phyloP scores from a whole-genome alignment of 2,797 vertebrate genomes.

The Sebastes iracundus region DNA sequence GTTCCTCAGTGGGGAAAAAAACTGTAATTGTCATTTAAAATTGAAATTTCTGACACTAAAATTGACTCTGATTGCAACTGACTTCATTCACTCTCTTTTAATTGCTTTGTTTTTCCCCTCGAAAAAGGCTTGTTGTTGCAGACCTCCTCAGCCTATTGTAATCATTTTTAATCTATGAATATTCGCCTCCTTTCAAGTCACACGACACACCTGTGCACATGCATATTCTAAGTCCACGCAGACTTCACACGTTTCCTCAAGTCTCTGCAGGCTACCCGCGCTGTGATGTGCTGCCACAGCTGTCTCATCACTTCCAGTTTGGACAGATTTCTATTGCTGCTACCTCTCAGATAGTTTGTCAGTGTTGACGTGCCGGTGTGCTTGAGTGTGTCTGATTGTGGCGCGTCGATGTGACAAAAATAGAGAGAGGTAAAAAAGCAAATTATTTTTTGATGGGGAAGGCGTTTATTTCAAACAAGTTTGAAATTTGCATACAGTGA shows the following conservation, averaged over 20 bases:
- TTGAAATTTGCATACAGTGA: conserved; percentile 28
- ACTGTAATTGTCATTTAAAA: conserved; percentile 13
- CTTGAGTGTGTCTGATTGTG: conserved; percentile 16
- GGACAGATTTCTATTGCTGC: conserved; percentile 42
- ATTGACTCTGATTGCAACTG: conserved; percentile 13
- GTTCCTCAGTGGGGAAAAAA: background rate
- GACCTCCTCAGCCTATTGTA: conserved; percentile 1
- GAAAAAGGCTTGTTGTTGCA: background rate
- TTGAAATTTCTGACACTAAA: conserved; percentile 12
- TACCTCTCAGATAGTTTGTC: conserved; percentile 37
- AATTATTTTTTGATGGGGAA: conserved; percentile 30
- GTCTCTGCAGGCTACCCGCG: conserved; percentile 35
- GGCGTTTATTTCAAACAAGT: conserved; percentile 39
- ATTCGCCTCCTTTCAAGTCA: conserved; percentile 26
- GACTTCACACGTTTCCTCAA: conserved; percentile 5
- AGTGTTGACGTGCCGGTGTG: conserved; percentile 7
- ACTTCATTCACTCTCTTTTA: conserved; percentile 11
- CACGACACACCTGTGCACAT: conserved; percentile 35
- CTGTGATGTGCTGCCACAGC: conserved; percentile 38
- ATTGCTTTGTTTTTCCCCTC: conserved; percentile 22
- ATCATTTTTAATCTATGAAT: conserved; percentile 28
- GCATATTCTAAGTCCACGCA: conserved; percentile 7
- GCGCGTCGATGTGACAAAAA: conserved; percentile 13
- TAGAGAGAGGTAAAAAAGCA: background rate
- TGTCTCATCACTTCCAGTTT: conserved; percentile 45